Conservation (phyloP, 2,888 invertebrate species). For the Mystacides longicornis region DNA sequence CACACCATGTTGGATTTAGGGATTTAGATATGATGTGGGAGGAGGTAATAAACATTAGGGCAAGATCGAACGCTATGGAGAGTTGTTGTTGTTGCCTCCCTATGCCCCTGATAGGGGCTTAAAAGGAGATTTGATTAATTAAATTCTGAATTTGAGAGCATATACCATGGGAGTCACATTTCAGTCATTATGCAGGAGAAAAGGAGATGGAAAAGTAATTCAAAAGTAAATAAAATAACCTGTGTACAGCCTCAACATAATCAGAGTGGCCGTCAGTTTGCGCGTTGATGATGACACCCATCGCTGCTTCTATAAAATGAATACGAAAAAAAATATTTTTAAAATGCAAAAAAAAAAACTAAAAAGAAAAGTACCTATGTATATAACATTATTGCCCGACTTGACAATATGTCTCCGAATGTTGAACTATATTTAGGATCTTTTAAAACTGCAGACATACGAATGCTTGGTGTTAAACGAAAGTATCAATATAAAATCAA, state of each 20-base stretch:
- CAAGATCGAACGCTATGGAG: too few species aligned
- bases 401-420: neutral
- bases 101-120: too few species aligned
- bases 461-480: neutral
- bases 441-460: neutral
- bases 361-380: neutral
- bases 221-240: slow-evolving; percentile 14
- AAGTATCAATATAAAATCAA: neutral
- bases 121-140: too few species aligned
- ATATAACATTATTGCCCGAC: neutral
- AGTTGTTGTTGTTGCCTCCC: too few species aligned
- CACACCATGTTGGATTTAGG: too few species aligned
- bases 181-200: too few species aligned
- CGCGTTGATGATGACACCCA: slow-evolving; percentile 54
- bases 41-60: too few species aligned
- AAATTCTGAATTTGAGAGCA: too few species aligned
- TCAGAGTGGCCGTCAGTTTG: slow-evolving; percentile 44
- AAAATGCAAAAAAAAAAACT: neutral
- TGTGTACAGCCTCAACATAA: slow-evolving; percentile 45
- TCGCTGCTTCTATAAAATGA: slow-evolving; percentile 49
- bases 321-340: neutral
- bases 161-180: too few species aligned
- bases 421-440: neutral
- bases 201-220: too few species aligned
- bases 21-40: too few species aligned